These are phyloP conservation scores for Phrynocephalus forsythii DNA, from an alignment of 2,797 vertebrate species.

Conservation along the genomic window DNA sequence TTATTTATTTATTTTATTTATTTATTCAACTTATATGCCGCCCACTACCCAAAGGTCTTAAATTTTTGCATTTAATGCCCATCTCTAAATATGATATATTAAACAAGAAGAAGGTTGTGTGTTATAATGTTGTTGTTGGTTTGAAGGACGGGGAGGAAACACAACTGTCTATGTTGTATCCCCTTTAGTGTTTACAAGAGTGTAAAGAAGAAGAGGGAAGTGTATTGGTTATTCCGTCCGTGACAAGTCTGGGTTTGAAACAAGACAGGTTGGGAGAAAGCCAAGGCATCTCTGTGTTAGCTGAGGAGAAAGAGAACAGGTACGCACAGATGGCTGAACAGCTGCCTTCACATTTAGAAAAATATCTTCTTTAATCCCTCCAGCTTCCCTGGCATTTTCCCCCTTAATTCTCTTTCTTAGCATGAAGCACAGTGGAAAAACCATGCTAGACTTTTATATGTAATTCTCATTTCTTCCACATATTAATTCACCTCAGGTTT, in stretches of 20 bases:
- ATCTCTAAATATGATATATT: too few species aligned
- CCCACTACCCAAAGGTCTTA: too few species aligned
- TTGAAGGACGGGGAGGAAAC: background rate
- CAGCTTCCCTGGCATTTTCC: constrained; percentile 75
- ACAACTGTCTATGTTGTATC: background rate
- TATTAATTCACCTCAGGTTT: constrained; percentile 74
- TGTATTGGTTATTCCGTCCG: constrained; percentile 71
- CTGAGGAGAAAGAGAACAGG: constrained; percentile 75
- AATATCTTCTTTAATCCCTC: constrained; percentile 80
- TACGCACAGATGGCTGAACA: constrained; percentile 81
- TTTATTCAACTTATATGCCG: too few species aligned
- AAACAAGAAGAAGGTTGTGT: too few species aligned
- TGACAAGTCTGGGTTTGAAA: constrained; percentile 73
- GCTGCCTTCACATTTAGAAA: constrained; percentile 80
- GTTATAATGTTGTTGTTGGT: too few species aligned
- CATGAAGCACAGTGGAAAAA: constrained; percentile 70
- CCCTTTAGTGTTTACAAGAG: constrained; percentile 32
- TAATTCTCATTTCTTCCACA: constrained; percentile 72
- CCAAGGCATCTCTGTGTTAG: constrained; percentile 69
- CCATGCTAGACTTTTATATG: constrained; percentile 51
- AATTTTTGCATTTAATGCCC: too few species aligned
- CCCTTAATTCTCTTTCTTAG: constrained; percentile 75
- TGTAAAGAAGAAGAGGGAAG: constrained; percentile 53
- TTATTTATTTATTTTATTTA: too few species aligned
- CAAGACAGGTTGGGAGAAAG: constrained; percentile 74